phyloP scores from a whole-genome alignment of 2,888 invertebrate species.

The Oxystoma pomonae region DNA sequence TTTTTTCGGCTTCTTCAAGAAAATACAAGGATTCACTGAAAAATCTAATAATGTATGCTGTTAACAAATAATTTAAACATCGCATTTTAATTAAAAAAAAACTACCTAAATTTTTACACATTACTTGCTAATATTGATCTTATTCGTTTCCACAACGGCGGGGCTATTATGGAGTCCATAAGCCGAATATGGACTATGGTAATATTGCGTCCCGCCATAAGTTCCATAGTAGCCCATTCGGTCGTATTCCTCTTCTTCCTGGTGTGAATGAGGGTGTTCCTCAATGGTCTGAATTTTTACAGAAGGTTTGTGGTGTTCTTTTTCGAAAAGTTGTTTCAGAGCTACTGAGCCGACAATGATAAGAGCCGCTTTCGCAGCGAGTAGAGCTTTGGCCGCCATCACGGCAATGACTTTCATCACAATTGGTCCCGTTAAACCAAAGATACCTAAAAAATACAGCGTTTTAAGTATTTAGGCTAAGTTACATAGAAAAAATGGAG shows the following conservation, averaged over 20 bases:
- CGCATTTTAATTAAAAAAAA: too few relatives aligned
- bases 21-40: too few relatives aligned
- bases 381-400: constrained; percentile 67
- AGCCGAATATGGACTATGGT: not conserved
- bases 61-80: too few relatives aligned
- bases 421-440: constrained; percentile 66
- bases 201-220: not conserved
- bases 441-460: constrained; percentile 39
- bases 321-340: constrained; percentile 67
- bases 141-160: not conserved
- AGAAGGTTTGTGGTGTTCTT: constrained; percentile 59
- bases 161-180: not conserved
- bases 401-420: constrained; percentile 66
- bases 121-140: too few relatives aligned
- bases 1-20: too few relatives aligned
- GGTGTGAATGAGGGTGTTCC: constrained; percentile 25
- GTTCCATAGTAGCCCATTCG: constrained; percentile 25
- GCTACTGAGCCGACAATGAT: constrained; percentile 68
- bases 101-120: too few relatives aligned
- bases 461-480: too few relatives aligned
- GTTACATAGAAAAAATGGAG: too few relatives aligned
- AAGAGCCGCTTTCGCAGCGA: constrained; percentile 69
- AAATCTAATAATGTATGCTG: too few relatives aligned
- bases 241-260: constrained; percentile 41
- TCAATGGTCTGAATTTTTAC: constrained; percentile 62